Conservation (phyloP, 64 coral and sea anemone species). For the Stylophora pistillata region DNA sequence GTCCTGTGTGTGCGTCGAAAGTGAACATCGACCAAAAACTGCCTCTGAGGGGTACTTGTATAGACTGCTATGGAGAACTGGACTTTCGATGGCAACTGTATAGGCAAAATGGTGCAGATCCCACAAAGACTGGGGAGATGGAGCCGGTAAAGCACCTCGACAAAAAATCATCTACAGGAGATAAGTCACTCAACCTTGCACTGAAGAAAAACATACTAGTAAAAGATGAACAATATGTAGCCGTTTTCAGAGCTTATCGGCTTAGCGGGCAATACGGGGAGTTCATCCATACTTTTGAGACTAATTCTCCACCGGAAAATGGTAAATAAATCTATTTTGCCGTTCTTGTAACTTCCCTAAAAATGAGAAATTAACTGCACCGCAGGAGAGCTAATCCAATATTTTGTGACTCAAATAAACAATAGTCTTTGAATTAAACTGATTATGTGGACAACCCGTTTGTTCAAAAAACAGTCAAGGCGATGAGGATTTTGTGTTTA, state of each 20-base stretch:
- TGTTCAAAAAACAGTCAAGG: too few species aligned
- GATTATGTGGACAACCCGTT: too few species aligned
- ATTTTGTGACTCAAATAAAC: too few species aligned
- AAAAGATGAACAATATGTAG: slow-evolving; percentile 12
- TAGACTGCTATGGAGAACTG: slow-evolving; percentile 46
- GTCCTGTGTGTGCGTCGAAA: slow-evolving; percentile 43
- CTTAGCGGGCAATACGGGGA: slow-evolving; percentile 45
- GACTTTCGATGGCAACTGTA: slow-evolving; percentile 49
- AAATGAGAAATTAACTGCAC: too few species aligned
- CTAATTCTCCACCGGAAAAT: slow-evolving; percentile 44
- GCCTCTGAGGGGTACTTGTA: slow-evolving; percentile 49
- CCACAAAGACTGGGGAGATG: slow-evolving; percentile 13
- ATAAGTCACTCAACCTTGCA: slow-evolving; percentile 45
- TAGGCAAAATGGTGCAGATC: background rate
- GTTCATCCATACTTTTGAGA: slow-evolving; percentile 25
- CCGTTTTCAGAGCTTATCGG: slow-evolving; percentile 51
- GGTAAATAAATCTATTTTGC: background rate
- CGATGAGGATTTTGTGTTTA: too few species aligned
- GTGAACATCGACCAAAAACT: slow-evolving; percentile 73
- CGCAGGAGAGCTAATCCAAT: too few species aligned
- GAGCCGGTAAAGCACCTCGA: background rate
- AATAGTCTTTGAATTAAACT: too few species aligned
- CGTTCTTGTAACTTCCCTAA: background rate
- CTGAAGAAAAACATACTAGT: background rate
- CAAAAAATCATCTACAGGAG: background rate